Percentiles rank a stretch among this genome's conserved stretches.
Conservation (phyloP, 2,797 vertebrate genomes). For the Tenualosa thibaudeaui region DNA sequence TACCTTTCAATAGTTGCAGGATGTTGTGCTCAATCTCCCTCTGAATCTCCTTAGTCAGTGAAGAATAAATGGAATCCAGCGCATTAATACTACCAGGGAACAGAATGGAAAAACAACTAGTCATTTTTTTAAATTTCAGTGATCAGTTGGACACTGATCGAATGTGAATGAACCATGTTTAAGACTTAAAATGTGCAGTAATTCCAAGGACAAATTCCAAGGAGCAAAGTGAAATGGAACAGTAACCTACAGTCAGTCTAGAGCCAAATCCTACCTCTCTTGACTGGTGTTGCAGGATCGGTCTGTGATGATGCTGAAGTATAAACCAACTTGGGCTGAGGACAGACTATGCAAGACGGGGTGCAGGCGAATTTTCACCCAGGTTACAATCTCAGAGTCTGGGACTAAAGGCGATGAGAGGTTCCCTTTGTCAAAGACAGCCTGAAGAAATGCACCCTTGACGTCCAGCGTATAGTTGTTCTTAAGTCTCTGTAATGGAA, state of each 20-base stretch:
- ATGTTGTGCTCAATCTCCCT: conserved; percentile 57
- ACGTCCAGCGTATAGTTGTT: conserved; percentile 58
- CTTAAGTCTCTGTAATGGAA: neutral
- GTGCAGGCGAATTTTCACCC: conserved; percentile 59
- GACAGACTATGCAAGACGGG: conserved; percentile 59
- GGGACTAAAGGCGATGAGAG: conserved; percentile 55
- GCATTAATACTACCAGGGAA: conserved; percentile 50
- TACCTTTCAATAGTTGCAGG: conserved; percentile 53
- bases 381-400: conserved; percentile 58
- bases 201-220: no score
- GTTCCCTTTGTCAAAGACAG: conserved; percentile 46
- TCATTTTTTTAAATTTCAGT: neutral
- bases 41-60: conserved; percentile 54
- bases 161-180: no score
- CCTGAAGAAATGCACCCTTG: conserved; percentile 61
- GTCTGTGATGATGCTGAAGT: conserved; percentile 48
- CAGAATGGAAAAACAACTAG: neutral
- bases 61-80: conserved; percentile 49
- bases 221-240: no score
- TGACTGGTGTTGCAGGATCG: conserved; percentile 61
- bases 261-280: conserved; percentile 56
- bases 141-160: no score
- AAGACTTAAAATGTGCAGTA: no score
- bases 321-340: conserved; percentile 48
- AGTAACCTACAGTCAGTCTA: neutral